phyloP scores from a whole-genome alignment of 2,888 invertebrate species.

The Eilema caniola region DNA sequence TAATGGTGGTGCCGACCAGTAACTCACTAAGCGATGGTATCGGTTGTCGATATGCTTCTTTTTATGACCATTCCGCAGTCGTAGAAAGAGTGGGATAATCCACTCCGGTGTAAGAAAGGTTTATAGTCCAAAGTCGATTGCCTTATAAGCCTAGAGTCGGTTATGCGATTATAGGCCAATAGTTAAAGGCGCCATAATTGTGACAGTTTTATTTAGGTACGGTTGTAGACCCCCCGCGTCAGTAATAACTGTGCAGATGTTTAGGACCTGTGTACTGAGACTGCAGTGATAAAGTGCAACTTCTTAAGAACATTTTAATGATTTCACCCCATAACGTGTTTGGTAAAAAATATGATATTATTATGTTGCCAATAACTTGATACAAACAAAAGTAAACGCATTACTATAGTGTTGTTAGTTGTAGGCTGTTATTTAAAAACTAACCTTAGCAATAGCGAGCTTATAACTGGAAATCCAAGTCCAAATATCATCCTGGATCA shows the following conservation, averaged over 20 bases:
- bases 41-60: constrained; percentile 79
- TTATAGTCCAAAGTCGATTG: constrained; percentile 36
- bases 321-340: not conserved
- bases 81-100: constrained; percentile 70
- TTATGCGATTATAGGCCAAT: constrained; percentile 18
- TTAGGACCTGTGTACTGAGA: not conserved
- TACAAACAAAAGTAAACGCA: too few species aligned
- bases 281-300: not conserved
- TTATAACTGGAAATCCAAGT: too few species aligned
- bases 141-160: constrained; percentile 15
- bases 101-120: constrained; percentile 48
- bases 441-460: too few species aligned
- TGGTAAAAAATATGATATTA: too few species aligned
- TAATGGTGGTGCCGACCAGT: constrained; percentile 73
- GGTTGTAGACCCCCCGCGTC: constrained; percentile 10
- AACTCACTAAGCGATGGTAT: constrained; percentile 83
- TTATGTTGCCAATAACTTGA: too few species aligned
- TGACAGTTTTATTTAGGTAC: constrained; percentile 9
- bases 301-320: not conserved
- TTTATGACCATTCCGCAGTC: constrained; percentile 77
- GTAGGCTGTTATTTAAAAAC: too few species aligned
- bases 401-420: too few species aligned
- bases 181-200: constrained; percentile 10
- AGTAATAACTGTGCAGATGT: not conserved
- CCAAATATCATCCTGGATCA: too few species aligned